These are phyloP conservation scores for Equus przewalskii DNA, from an alignment of 2,113 vertebrate species.

Conservation along the genomic window DNA sequence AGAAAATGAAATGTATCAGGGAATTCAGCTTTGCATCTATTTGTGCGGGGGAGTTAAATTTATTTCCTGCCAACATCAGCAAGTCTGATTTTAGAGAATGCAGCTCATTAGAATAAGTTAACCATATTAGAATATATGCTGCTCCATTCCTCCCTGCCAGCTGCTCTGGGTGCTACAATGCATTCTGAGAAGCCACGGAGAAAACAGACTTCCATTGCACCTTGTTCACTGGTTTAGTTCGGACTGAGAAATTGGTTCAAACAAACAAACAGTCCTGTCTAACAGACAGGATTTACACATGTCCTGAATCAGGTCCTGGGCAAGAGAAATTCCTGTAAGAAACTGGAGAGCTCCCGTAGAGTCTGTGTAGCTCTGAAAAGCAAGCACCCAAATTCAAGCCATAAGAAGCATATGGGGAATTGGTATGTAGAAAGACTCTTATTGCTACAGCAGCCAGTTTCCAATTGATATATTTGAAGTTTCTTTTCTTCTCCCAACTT, in stretches of 20 bases:
- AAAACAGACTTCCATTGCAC: not conserved
- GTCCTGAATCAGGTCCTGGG: not conserved
- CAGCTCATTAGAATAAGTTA: conserved; percentile 82
- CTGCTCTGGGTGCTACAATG: conserved; percentile 57
- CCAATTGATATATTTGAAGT: not conserved
- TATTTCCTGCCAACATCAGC: conserved; percentile 84
- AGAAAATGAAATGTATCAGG: conserved; percentile 81
- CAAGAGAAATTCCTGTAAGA: not conserved
- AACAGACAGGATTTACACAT: not conserved
- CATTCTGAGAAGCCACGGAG: not conserved
- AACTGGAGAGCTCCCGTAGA: not conserved
- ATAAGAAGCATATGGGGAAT: not conserved
- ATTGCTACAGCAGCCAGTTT: not conserved
- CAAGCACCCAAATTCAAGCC: not conserved
- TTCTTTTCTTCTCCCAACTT: not conserved
- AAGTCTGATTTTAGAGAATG: conserved; percentile 84
- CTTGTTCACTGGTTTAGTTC: not conserved
- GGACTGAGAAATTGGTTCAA: not conserved
- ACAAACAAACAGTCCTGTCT: not conserved
- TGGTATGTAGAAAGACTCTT: not conserved
- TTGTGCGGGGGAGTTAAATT: conserved; percentile 80
- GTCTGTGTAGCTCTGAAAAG: not conserved
- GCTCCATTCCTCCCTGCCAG: conserved; percentile 65
- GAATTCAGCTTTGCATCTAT: conserved; percentile 79
- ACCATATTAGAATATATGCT: conserved; percentile 73